Percentiles rank a stretch among this genome's conserved stretches.
phyloP scores from a whole-genome alignment of 2,113 vertebrate genomes.

The Phaethon lepturus region DNA sequence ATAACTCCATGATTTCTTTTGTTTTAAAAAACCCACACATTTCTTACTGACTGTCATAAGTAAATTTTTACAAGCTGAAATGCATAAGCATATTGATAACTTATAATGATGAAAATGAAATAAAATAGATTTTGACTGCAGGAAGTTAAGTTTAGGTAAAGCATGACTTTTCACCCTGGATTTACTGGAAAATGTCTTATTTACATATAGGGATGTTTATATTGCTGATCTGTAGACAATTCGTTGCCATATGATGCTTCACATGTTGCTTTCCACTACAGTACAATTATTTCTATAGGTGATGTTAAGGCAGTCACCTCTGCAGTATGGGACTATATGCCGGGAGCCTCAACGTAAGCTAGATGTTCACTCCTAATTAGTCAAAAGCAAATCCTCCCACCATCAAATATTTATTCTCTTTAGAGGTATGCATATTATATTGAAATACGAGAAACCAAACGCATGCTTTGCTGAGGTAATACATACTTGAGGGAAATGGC shows the following conservation, averaged over 20 bases:
- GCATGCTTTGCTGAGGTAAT: background rate
- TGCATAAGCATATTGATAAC: rapidly evolving
- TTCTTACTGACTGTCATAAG: background rate
- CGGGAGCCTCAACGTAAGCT: background rate
- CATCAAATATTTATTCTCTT: background rate
- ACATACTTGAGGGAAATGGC: background rate
- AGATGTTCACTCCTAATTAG: background rate
- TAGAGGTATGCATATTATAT: background rate
- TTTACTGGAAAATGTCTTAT: background rate
- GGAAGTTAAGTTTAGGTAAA: background rate
- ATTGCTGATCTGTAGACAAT: background rate
- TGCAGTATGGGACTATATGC: background rate
- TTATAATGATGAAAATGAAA: background rate
- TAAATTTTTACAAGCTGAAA: background rate
- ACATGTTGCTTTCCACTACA: background rate
- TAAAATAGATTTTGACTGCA: background rate
- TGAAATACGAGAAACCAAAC: background rate
- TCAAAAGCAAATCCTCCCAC: background rate
- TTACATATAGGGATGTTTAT: background rate
- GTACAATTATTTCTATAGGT: background rate
- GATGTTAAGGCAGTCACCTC: background rate
- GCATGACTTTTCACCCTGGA: background rate
- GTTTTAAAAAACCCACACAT: background rate
- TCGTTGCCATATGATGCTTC: background rate
- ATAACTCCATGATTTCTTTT: background rate